A percentile compares a stretch with the other conserved stretches of the same genome.
Evolutionary conservation across 2,113 vertebrate genomes (phyloP).

Genomic region (Brachirus orientalis): DNA sequence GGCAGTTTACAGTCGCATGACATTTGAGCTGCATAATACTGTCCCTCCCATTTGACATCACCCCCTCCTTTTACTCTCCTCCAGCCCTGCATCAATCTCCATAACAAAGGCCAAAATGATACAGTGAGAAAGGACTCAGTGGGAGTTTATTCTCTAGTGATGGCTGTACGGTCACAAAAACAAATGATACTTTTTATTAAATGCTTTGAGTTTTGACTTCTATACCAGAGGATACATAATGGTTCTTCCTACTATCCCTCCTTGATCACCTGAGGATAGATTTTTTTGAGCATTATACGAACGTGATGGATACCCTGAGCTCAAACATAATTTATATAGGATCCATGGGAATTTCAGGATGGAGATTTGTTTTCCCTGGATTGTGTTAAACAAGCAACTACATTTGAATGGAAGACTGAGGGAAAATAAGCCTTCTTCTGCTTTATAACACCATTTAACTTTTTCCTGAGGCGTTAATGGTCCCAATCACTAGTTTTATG

Average conservation of each 20-base stretch:
- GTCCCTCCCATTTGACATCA: slow-evolving; percentile 59
- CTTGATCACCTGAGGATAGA: slow-evolving; percentile 37
- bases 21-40: slow-evolving; percentile 66
- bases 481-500: no score
- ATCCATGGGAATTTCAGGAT: no score
- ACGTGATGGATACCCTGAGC: background rate
- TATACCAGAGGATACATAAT: slow-evolving; percentile 4
- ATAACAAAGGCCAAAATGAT: slow-evolving; percentile 73
- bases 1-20: slow-evolving; percentile 53
- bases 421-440: no score
- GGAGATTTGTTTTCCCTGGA: no score
- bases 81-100: slow-evolving; percentile 64
- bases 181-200: slow-evolving; percentile 31
- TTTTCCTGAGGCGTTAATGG: no score
- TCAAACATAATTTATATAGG: slow-evolving; percentile 2
- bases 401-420: no score
- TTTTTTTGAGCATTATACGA: background rate
- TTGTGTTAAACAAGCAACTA: no score
- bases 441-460: no score
- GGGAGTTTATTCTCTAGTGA: slow-evolving; percentile 40
- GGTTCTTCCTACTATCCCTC: slow-evolving; percentile 23
- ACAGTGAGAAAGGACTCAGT: slow-evolving; percentile 59
- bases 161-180: slow-evolving; percentile 34
- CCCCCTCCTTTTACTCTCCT: slow-evolving; percentile 29
- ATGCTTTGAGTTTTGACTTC: slow-evolving; percentile 32